Evolutionary conservation across 2,888 invertebrate genomes (phyloP), one percentile per base, ranked within the genome.

Genomic region (Caenorhabditis uteleia): DNA sequence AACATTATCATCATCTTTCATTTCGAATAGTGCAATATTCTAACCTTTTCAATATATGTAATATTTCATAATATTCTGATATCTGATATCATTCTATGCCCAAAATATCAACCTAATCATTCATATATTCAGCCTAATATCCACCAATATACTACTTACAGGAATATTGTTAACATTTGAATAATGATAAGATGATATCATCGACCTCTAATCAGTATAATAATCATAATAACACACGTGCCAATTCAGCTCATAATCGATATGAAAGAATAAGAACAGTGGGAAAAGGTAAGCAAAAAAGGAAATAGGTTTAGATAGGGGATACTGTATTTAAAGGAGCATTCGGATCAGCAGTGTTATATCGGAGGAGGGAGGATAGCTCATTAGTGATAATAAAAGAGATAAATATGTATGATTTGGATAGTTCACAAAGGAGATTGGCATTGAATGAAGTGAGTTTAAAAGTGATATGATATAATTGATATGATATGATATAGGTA

Each of bases 341-440:
- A 0, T 90, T 89, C 83, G 90, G 90, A 4, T 88, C 89, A 12
- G 90, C 90, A 6, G 87, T 89, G 1, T 83, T 90, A 14, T 90
- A 89, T 82, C 85, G 87, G 25, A 87, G 89, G 46, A 87, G 87
- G 68, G 85, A 87, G 31, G 89, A 89, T 77, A 88, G 88, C 44
- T 86, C 87, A 55, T 82, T 88, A 34, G 89, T 90, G 18, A 89
- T 91, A 3, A 87, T 91, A 50, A 91, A 90, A 80, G 90, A 90
- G 83, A 89, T 91, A 45, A 89, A 89, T 81, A 87, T 90, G 84
- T 87, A 87, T 72, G 89, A 90, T 73, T 83, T 90, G 65, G 87
- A 88, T n/a, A 87, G 88, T 0, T 83, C 87, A 0, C 90, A 90
- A 80, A 84, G 89, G 43, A 88, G 89, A 77, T 84, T 89, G 80